Evolutionary conservation across 1,140 invertebrate species (phyloP), one percentile per base, ranked within the genome.

Genomic region (Brachionus sp.): DNA sequence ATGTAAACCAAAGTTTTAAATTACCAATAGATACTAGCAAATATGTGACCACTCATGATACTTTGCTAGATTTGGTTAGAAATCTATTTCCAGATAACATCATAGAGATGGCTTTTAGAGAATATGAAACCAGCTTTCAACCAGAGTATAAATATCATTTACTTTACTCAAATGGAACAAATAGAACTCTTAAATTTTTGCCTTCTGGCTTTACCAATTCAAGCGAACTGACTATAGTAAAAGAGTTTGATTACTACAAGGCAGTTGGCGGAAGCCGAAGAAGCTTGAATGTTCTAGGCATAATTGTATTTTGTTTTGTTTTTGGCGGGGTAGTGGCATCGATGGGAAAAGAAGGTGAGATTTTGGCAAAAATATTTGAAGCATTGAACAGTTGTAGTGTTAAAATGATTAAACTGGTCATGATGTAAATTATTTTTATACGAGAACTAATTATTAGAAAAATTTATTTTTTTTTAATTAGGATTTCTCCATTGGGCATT

Each of bases 21-120:
- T 16, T 62, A n/a, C 77, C 62, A 39, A 66, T 66, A n/a, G 77
- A 62, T n/a, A 66, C 77, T 23, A 80, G 57, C 25, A 23, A 42
- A n/a, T 23, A 39, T 25, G 77, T 80, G 6, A 80, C 77, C 4
- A 80, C 77, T 62, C 77, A 80, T 39, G 57, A 82, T 19, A 82
- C 53, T 25, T 39, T 82, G n/a, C 37, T 82, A 1, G 53, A 82
- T 50, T 44, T 82, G 46, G 39, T 82, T 3, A 66, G 85, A 78
- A 85, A 85, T 42, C 42, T 84, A 5, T 84, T 85, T 75, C 84
- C 85, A 13, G 84, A 85, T 46, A 85, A 85, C 42, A 73, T 85
- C 3, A 85, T 85, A 12, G 84, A 84, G 25, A 83, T 85, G 19
- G 46, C 84, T 13, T 85, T 85, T 66, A 42, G 83, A 68, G 77